Evolutionary conservation across 2,888 invertebrate species (phyloP), one percentile per base, ranked within the genome.

Genomic region (Leucophora obtusa): DNA sequence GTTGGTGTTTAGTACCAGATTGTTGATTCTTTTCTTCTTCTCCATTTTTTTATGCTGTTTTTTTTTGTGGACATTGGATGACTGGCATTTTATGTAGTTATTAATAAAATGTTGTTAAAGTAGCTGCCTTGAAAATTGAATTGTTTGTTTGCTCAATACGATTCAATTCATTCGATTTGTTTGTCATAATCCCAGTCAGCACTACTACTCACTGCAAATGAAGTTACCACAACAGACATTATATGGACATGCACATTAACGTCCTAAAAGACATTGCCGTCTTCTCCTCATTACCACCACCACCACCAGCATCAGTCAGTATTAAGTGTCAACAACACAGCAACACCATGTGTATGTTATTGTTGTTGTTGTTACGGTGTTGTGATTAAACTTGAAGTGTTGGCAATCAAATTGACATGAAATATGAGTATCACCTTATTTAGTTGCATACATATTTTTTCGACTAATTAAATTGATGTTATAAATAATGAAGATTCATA

Each of bases 71-170:
- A 63, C 58, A 70, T 62, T 51, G 38, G 43, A 47, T 81, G 81
- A 81, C 77, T 77, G 73, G 66, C 70, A 70, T 81, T 77, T 81
- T 66, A 66, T 81, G 81, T 74, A 51, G 73, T 79, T 79, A 82
- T 81, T 83, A 83, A 83, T 83, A 83, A 83, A 82, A 81, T 79
- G 82, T 69, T 82, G 82, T 82, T 82, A 79, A 83, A 82, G 83
- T 82, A 83, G 80, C 82, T 82, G 82, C 54, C 70, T 74, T 65
- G 47, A 54, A 73, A 79, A 79, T 75, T 79, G 68, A 75, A 79
- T 63, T 68, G 78, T 78, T 60, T 73, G 69, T 80, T 56, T 62
- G 65, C 60, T 68, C 68, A 68, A 71, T 66, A 69, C 58, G 68
- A 58, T 73, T 73, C 78, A 66, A 54, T 60, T 33, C 18, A 77